Base-by-base conservation (phyloP, 2,113 vertebrate genomes). In the Drymodes brunneopygia region DNA sequence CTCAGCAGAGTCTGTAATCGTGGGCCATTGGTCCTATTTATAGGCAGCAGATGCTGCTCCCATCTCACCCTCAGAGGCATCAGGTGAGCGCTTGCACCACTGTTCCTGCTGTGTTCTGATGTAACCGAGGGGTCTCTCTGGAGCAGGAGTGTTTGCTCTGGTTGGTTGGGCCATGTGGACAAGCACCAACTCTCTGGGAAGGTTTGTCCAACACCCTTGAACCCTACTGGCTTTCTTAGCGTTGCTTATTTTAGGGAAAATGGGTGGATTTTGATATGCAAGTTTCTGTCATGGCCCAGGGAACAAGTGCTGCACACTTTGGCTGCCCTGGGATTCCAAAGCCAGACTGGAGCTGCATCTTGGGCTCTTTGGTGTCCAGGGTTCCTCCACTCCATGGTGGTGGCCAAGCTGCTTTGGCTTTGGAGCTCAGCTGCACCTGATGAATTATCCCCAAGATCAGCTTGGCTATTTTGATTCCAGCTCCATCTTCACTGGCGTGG, bases 221-320 rank as follows among this genome's bases (percentile, higher is more conserved):
- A 38, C 81, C 88, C 72, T 28, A n/a, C 40, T 72, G 57, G 61
- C 72, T 74, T 35, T 31, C 53, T 56, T 8, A 73, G 11, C 6
- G 0, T 0, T 44, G 60, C 40, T 60, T 24, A 2, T 60, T 7
- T 38, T 23, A 3, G 40, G 47, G 44, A n/a, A 33, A 19, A 24
- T 2, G 9, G 42, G 14, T 64, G 61, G 11, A 0, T 29, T 88
- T 67, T 54, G 31, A 12, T 27, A 6, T 0, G 9, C 9, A 15
- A 12, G 13, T 54, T 28, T 38, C 60, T 8, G 6, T 44, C 0
- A 0, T 3, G 31, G 27, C 8, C 14, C 35, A 35, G 36, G 25
- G 22, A 69, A 13, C 13, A n/a, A n/a, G n/a, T 20, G 15, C 21
- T 28, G 25, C 25, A 8, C 1, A 0, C 48, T 62, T 79, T 0